Conservation (phyloP, 2,888 invertebrate species). For the Oligia fasciuncula region DNA sequence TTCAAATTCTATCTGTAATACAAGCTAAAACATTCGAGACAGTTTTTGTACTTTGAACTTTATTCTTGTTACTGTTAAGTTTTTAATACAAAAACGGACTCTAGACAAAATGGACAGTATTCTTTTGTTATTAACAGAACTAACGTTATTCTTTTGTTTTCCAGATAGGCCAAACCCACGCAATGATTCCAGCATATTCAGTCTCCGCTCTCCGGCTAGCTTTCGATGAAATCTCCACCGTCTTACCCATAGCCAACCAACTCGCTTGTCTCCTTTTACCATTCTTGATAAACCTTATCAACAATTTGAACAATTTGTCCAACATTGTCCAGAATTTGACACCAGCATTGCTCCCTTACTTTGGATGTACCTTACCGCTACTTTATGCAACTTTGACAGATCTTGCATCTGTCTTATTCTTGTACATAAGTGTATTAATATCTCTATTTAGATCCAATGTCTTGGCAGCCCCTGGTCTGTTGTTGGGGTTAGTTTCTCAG, state of each 20-base stretch:
- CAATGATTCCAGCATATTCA: conserved; percentile 87
- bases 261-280: conserved; percentile 83
- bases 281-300: conserved; percentile 85
- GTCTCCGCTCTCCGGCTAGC: conserved; percentile 83
- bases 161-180: conserved; percentile 78
- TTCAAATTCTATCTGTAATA: neutral
- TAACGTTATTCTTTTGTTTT: conserved; percentile 21
- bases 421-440: conserved; percentile 85
- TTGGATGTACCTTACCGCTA: conserved; percentile 84
- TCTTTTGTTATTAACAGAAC: neutral
- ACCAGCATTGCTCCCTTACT: conserved; percentile 84
- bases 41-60: neutral
- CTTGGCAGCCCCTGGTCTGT: conserved; percentile 81
- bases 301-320: conserved; percentile 85
- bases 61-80: neutral
- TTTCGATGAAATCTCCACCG: conserved; percentile 84
- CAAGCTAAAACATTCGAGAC: neutral
- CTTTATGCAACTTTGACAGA: conserved; percentile 86
- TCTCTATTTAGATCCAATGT: conserved; percentile 86
- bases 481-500: conserved; percentile 79
- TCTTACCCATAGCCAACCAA: conserved; percentile 84
- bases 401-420: conserved; percentile 83
- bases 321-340: conserved; percentile 87
- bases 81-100: neutral
- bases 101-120: neutral